Evolutionary conservation across 2,113 vertebrate genomes (phyloP).

Genomic region (Macheiramphus alcinus): DNA sequence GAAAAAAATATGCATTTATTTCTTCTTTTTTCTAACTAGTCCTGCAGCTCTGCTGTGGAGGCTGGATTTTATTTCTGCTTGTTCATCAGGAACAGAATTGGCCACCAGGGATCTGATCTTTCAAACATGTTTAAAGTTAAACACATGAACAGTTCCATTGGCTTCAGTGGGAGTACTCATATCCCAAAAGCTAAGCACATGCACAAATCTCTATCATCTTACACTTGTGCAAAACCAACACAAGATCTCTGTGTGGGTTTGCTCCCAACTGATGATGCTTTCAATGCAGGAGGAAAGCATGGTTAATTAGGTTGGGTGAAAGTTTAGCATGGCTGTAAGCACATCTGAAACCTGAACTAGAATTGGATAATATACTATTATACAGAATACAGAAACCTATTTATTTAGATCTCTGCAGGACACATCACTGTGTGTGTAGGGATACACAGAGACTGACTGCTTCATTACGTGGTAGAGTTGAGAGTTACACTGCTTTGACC

Average conservation of each 20-base stretch:
- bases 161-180: neutral
- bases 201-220: neutral
- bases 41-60: neutral
- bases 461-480: neutral
- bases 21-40: neutral
- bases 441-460: neutral
- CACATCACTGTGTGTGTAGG: neutral
- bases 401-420: neutral
- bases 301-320: neutral
- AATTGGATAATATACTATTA: neutral
- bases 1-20: neutral
- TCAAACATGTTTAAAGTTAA: conserved; percentile 32
- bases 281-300: neutral
- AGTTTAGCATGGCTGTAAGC: neutral
- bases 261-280: neutral
- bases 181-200: neutral
- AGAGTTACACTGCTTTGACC: neutral
- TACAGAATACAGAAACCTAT: neutral
- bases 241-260: neutral
- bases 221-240: neutral
- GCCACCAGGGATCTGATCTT: conserved; percentile 18
- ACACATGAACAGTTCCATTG: neutral
- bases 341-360: neutral
- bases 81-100: conserved; percentile 10
- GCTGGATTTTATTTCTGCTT: conserved; percentile 23